These are phyloP conservation scores for Aporrectodea caliginosa DNA, from an alignment of 1,140 invertebrate genomes.

Conservation along the genomic window DNA sequence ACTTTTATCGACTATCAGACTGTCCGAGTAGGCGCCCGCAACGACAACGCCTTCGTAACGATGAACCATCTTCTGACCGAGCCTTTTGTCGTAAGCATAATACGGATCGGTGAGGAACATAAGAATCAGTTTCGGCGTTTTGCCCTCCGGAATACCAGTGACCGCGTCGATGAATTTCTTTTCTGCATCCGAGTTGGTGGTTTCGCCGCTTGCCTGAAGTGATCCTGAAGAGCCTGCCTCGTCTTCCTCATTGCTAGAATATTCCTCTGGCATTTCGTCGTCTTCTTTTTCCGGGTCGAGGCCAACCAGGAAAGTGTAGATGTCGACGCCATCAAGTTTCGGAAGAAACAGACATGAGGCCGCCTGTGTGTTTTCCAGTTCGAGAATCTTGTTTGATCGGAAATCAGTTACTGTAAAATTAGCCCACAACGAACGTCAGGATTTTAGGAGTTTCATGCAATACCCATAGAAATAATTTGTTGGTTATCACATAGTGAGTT, in stretches of 20 bases:
- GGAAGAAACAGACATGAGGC: background rate
- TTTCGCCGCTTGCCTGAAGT: no score
- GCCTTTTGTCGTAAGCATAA: background rate
- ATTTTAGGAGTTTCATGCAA: no score
- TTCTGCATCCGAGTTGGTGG: background rate
- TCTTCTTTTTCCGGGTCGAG: no score
- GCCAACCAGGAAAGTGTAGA: constrained; percentile 4
- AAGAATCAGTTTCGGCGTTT: background rate
- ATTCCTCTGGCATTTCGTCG: no score
- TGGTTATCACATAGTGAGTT: no score
- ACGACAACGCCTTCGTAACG: background rate
- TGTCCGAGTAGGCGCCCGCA: background rate
- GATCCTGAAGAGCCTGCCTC: no score
- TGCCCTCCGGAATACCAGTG: background rate
- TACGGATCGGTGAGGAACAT: background rate
- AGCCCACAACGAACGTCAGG: no score
- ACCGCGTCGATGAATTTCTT: background rate
- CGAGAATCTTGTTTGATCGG: background rate
- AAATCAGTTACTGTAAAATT: background rate
- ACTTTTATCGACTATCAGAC: background rate
- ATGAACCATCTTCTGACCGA: background rate
- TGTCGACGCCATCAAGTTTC: background rate
- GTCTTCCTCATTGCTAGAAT: no score
- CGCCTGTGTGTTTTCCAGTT: background rate
- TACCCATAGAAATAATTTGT: no score